Percentiles rank a stretch among this genome's conserved stretches.
phyloP scores from a whole-genome alignment of 2,888 invertebrate genomes.

The Leucozona laternaria region DNA sequence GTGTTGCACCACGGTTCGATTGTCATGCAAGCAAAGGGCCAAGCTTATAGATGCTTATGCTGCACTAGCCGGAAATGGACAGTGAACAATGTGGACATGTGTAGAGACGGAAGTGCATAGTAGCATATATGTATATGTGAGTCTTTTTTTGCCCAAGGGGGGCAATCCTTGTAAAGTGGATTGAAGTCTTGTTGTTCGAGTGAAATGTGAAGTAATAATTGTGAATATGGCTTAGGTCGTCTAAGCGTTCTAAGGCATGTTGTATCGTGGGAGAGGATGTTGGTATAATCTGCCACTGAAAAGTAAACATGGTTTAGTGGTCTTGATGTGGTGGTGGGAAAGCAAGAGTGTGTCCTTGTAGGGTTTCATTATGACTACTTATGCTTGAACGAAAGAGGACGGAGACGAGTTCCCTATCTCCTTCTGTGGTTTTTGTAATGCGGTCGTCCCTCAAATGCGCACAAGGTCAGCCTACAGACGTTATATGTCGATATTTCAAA shows the following conservation, averaged over 20 bases:
- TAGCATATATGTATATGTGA: background rate
- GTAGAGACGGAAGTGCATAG: conserved; percentile 21
- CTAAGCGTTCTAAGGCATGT: conserved; percentile 41
- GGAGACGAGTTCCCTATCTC: background rate
- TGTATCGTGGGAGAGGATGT: conserved; percentile 33
- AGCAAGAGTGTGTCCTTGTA: background rate
- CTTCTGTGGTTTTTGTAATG: background rate
- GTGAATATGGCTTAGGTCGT: conserved; percentile 65
- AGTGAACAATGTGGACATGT: background rate
- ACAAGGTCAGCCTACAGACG: conserved; percentile 28
- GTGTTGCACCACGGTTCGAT: conserved; percentile 35
- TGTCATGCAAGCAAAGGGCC: conserved; percentile 30
- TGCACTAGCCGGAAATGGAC: conserved; percentile 26
- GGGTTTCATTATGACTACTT: conserved; percentile 22
- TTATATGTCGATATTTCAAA: conserved; percentile 5
- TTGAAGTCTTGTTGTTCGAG: conserved; percentile 61
- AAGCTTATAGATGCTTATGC: conserved; percentile 51
- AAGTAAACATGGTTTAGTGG: conserved; percentile 25
- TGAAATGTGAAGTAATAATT: conserved; percentile 67
- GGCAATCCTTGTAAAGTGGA: conserved; percentile 47
- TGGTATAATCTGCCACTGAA: conserved; percentile 19
- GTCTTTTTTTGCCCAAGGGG: conserved; percentile 6
- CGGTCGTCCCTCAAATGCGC: background rate
- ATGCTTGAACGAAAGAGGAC: background rate
- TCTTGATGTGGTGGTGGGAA: background rate